phyloP scores from a whole-genome alignment of 2,888 invertebrate species.

The Sclerodermus sp. region DNA sequence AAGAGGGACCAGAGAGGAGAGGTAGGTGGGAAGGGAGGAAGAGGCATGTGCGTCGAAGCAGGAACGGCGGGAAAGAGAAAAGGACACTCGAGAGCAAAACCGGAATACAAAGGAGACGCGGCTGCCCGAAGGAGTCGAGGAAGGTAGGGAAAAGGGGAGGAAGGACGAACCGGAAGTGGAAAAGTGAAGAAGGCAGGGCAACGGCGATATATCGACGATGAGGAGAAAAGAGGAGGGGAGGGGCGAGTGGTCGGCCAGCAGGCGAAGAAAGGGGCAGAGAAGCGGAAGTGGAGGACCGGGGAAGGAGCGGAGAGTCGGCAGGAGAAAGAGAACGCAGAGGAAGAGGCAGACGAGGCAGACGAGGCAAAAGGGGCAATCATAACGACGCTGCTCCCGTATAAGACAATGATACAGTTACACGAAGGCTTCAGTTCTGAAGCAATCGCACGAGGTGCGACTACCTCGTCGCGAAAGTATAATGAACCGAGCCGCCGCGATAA shows the following conservation, averaged over 20 bases:
- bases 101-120: too few relatives aligned
- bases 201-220: too few relatives aligned
- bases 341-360: conserved; percentile 12
- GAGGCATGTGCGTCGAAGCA: too few relatives aligned
- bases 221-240: conserved; percentile 4
- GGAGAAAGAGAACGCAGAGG: conserved; percentile 4
- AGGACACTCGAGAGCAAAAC: too few relatives aligned
- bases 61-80: too few relatives aligned
- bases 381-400: conserved; percentile 38
- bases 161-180: too few relatives aligned
- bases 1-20: too few relatives aligned
- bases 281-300: conserved; percentile 5
- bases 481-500: conserved; percentile 13
- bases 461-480: conserved; percentile 29
- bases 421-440: conserved; percentile 41
- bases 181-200: too few relatives aligned
- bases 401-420: conserved; percentile 46
- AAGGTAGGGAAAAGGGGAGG: too few relatives aligned
- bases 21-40: too few relatives aligned
- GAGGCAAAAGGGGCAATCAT: conserved; percentile 10
- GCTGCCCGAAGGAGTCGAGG: too few relatives aligned
- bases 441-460: conserved; percentile 28
- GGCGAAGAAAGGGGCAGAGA: conserved; percentile 5
- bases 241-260: too few relatives aligned
- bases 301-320: conserved; percentile 6